phyloP scores from a whole-genome alignment of 92 coral and sea anemone species.

The Virgularia gustaviana region DNA sequence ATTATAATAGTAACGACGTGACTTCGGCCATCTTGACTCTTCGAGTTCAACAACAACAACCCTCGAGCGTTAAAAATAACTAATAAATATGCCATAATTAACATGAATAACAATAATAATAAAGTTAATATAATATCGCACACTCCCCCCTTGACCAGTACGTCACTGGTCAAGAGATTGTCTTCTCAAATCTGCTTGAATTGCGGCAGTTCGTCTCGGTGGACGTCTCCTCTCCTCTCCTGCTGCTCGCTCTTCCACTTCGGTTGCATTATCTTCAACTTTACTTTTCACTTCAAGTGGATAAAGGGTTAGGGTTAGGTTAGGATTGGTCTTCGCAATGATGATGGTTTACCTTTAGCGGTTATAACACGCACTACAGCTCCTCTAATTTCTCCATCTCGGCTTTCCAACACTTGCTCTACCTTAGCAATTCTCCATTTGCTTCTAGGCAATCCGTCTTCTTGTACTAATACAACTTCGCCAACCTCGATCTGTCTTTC shows the following conservation, averaged over 20 bases:
- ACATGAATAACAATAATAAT: neutral
- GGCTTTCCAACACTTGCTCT: constrained; percentile 1
- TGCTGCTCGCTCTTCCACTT: neutral
- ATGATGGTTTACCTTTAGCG: constrained; percentile 1
- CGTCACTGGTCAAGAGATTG: neutral
- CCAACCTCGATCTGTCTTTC: neutral
- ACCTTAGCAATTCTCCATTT: constrained; percentile 22
- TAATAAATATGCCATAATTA: too few relatives aligned
- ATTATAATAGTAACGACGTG: too few relatives aligned
- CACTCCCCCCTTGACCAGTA: constrained; percentile 35
- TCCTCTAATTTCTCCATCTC: constrained; percentile 25
- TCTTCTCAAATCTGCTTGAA: neutral
- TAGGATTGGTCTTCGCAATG: constrained; percentile 20
- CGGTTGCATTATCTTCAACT: neutral
- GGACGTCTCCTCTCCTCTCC: neutral
- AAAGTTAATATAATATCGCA: neutral
- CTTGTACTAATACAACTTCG: constrained; percentile 9
- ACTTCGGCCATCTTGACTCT: too few relatives aligned
- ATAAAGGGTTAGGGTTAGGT: constrained; percentile 16
- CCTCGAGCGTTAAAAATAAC: too few relatives aligned
- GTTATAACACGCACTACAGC: constrained; percentile 7
- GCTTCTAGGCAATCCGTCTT: constrained; percentile 22
- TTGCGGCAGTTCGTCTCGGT: constrained; percentile 24
- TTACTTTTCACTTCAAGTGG: neutral
- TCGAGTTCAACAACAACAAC: too few relatives aligned